These are phyloP conservation scores for Patiria miniata DNA, from an alignment of 35 echinoderm and acorn worm species.

Conservation along the genomic window DNA sequence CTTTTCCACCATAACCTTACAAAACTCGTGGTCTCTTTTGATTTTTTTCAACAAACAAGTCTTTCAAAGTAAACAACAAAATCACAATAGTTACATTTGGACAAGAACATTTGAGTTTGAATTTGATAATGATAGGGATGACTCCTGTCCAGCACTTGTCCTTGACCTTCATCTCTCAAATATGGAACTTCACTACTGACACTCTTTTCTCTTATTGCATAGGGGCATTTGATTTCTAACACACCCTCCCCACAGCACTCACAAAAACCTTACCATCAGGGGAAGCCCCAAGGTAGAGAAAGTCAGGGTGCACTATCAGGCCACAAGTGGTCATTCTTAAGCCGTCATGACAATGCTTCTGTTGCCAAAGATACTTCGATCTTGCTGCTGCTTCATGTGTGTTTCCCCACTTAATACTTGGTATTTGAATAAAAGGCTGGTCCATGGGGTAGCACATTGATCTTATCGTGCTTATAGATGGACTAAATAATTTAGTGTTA, in stretches of 20 bases:
- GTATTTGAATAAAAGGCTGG: neutral
- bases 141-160: neutral
- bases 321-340: constrained; percentile 6
- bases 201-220: neutral
- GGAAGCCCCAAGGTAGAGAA: constrained; percentile 24
- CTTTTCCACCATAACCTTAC: constrained; percentile 1
- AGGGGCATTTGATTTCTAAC: constrained; percentile 18
- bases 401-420: constrained; percentile 19
- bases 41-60: constrained; percentile 13
- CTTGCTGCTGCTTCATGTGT: constrained; percentile 4
- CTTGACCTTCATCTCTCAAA: too few species aligned
- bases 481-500: neutral
- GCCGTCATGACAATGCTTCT: neutral
- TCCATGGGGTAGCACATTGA: neutral
- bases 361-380: neutral
- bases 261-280: constrained; percentile 22
- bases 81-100: neutral
- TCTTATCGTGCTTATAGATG: constrained; percentile 17
- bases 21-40: neutral
- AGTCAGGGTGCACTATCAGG: constrained; percentile 15
- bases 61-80: constrained; percentile 17
- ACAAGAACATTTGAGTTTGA: constrained; percentile 3
- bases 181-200: too few species aligned
- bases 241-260: constrained; percentile 22
- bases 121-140: neutral